Base-by-base conservation (phyloP, 2,888 invertebrate species). In the Campopleginae sp. region DNA sequence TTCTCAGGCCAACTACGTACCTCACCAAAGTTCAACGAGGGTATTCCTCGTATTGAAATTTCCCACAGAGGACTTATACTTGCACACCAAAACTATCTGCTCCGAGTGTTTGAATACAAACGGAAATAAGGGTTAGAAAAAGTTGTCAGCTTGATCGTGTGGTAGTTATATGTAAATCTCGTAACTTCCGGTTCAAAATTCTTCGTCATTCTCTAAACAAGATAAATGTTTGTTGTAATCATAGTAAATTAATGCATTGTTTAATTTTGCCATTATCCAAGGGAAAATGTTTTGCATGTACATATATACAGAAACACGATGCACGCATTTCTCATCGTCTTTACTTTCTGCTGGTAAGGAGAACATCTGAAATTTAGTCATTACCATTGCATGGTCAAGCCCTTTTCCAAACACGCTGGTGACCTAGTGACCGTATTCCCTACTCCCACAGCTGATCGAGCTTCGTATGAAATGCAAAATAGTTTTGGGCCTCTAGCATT, bases 11-110 rank as follows among this genome's bases (percentile, higher is more conserved):
- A 84, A 38, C 81, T 44, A 79, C 66, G 66, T 48, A 78, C 86
- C 89, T 89, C 88, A 89, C 89, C 88, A 75, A 86, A 84, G 85
- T 86, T 48, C 65, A 66, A 82, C 65, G 51, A 58, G 12, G 27
- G n/a, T 58, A 44, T 54, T 68, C 58, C 31, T 68, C 38, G 44
- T 4, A 31, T 31, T 7, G 54, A 46, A 68, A 54, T 78, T 44
- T 44, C 58, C n/a, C 68, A 33, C 27, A 27, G 58, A n/a, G 31
- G 48, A 70, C 79, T 75, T 44, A 23, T 75, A 61, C 38, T 38
- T 7, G 51, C 38, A n/a, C 54, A 46, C 65, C 65, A 58, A 72
- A 82, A 63, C 23, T 48, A 54, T 58, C 61, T 72, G 46, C 68
- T 79, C 61, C 78, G 17, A 58, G 74, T 66, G 70, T 83, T 83